phyloP scores from a whole-genome alignment of 2,113 vertebrate genomes.

The Poeciliopsis occidentalis region DNA sequence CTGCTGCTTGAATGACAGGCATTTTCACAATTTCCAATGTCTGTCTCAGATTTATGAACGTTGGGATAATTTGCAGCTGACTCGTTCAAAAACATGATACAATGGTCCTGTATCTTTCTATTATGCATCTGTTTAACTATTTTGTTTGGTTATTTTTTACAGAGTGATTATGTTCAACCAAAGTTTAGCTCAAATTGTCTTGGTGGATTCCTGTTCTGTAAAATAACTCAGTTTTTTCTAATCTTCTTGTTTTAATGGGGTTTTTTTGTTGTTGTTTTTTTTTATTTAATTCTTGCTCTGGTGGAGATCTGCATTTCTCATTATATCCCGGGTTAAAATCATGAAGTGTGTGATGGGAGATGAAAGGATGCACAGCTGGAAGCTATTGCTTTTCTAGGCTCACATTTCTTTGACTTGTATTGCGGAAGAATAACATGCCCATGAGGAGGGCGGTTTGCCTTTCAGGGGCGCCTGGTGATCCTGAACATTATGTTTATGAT shows the following conservation, averaged over 20 bases:
- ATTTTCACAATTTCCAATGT: too few species aligned
- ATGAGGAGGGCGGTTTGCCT: slow-evolving; percentile 6
- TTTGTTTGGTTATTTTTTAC: too few species aligned
- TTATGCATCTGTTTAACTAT: too few species aligned
- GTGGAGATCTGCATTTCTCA: slow-evolving; percentile 34
- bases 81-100: too few species aligned
- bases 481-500: not conserved
- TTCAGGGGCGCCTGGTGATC: slow-evolving; percentile 2
- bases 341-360: slow-evolving; percentile 14
- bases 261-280: not conserved
- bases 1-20: too few species aligned
- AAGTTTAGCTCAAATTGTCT: too few species aligned
- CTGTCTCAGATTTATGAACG: too few species aligned
- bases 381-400: slow-evolving; percentile 36
- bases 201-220: too few species aligned
- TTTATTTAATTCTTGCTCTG: too few species aligned
- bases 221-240: slow-evolving; percentile 11
- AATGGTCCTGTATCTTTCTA: too few species aligned
- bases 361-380: slow-evolving; percentile 39
- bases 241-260: slow-evolving; percentile 19
- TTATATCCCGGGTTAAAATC: slow-evolving; percentile 4
- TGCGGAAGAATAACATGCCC: slow-evolving; percentile 10
- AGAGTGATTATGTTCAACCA: too few species aligned
- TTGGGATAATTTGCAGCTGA: too few species aligned
- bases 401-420: slow-evolving; percentile 28